Percentiles rank a stretch among this genome's conserved stretches.
These are phyloP conservation scores for Diarsia rubi DNA, from an alignment of 2,888 invertebrate genomes.

Conservation along the genomic window DNA sequence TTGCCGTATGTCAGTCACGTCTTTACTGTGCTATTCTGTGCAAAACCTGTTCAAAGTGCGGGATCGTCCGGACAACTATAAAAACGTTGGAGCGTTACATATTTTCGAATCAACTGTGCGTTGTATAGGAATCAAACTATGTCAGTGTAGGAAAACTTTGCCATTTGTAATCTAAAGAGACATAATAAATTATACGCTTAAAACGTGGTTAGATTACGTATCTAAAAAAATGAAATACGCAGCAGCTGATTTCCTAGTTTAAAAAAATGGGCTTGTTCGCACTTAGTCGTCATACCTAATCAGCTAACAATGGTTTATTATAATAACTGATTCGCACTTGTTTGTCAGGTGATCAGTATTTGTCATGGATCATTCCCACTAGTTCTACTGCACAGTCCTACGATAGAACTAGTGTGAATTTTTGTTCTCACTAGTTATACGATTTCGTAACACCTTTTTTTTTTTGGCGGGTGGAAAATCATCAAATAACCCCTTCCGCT, in stretches of 20 bases:
- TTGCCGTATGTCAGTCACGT: not conserved
- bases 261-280: slow-evolving; percentile 18
- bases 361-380: too few relatives aligned
- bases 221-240: slow-evolving; percentile 1
- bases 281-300: slow-evolving; percentile 11
- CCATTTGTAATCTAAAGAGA: slow-evolving; percentile 24
- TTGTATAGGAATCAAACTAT: not conserved
- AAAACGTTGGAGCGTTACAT: not conserved
- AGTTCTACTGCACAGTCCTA: too few relatives aligned
- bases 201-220: slow-evolving; percentile 29
- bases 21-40: not conserved
- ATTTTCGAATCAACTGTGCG: not conserved
- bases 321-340: slow-evolving; percentile 3
- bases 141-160: not conserved
- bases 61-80: not conserved
- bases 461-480: too few relatives aligned
- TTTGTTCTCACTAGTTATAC: too few relatives aligned
- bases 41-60: not conserved
- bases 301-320: slow-evolving; percentile 21
- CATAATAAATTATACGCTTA: slow-evolving; percentile 32
- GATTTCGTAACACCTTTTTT: too few relatives aligned
- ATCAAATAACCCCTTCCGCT: too few relatives aligned
- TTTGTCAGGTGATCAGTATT: not conserved
- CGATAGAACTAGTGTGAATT: too few relatives aligned
- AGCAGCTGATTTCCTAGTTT: slow-evolving; percentile 26